A percentile compares a stretch with the other conserved stretches of the same genome.
Conservation (phyloP, 2,113 vertebrate species). For the Tetraodon nigroviridis region DNA sequence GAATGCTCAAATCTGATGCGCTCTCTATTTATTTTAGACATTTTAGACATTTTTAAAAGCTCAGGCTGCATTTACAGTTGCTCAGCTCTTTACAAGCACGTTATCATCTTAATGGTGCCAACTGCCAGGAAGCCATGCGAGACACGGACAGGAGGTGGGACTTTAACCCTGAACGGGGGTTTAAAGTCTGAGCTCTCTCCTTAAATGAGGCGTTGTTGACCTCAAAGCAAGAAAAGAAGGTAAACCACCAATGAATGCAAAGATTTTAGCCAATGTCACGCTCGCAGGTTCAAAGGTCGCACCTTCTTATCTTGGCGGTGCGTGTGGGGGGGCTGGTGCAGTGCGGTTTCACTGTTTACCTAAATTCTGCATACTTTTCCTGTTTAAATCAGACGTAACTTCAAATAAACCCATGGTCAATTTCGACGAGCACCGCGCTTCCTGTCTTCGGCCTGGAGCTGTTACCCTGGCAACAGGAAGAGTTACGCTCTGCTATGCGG, state of each 20-base stretch:
- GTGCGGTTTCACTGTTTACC: not conserved
- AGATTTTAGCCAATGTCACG: no score
- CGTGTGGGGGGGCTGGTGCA: not conserved
- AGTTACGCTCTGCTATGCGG: not conserved
- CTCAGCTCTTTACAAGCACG: not conserved
- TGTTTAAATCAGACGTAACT: not conserved
- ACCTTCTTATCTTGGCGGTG: no score
- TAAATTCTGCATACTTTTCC: not conserved
- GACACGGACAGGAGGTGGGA: no score
- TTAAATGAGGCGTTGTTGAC: constrained; percentile 2
- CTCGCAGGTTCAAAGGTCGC: not conserved
- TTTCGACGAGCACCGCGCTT: constrained; percentile 7
- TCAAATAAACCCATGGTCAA: not conserved
- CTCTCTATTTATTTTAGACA: no score
- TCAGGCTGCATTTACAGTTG: not conserved
- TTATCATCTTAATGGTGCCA: constrained; percentile 13
- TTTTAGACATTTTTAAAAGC: no score
- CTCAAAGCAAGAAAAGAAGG: constrained; percentile 6
- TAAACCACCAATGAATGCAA: not conserved
- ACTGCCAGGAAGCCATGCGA: constrained; percentile 21
- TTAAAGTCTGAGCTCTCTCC: not conserved
- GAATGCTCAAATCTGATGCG: no score
- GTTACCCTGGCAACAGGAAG: constrained; percentile 44
- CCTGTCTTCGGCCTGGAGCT: not conserved
- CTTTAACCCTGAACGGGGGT: not conserved